A percentile compares a stretch with the other conserved stretches of the same genome.
Conservation (phyloP, 2,888 invertebrate genomes). For the Laspeyria flexula region DNA sequence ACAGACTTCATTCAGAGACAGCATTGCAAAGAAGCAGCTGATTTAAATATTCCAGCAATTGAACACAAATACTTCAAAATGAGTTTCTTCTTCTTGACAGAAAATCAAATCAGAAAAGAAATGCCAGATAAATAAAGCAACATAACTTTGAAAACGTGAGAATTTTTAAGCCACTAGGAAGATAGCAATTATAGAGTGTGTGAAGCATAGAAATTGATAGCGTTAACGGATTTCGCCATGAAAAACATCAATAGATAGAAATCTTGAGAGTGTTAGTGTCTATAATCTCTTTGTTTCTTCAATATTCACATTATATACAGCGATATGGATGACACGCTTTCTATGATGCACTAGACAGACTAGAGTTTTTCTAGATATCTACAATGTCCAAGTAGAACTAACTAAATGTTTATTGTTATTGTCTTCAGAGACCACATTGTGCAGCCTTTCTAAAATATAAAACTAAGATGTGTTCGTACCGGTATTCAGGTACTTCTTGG, state of each 20-base stretch:
- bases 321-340: conserved; percentile 35
- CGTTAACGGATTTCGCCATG: conserved; percentile 49
- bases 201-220: conserved; percentile 68
- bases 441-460: no score
- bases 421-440: no score
- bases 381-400: no score
- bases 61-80: no score
- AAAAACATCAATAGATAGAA: conserved; percentile 51
- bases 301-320: conserved; percentile 31
- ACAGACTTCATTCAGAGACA: no score
- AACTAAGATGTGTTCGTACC: not conserved
- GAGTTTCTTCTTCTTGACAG: no score
- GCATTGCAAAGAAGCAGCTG: no score
- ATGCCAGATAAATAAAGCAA: conserved; percentile 28
- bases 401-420: no score
- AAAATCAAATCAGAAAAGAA: no score
- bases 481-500: no score
- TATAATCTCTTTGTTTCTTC: conserved; percentile 39
- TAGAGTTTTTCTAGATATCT: conserved; percentile 13
- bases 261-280: conserved; percentile 41
- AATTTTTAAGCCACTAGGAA: conserved; percentile 56
- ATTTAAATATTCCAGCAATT: no score
- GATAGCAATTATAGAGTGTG: conserved; percentile 61
- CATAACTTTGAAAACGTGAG: conserved; percentile 56
- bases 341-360: conserved; percentile 15